Base-by-base conservation (phyloP, 2,797 vertebrate species). In the Sebastes ruberrimus region DNA sequence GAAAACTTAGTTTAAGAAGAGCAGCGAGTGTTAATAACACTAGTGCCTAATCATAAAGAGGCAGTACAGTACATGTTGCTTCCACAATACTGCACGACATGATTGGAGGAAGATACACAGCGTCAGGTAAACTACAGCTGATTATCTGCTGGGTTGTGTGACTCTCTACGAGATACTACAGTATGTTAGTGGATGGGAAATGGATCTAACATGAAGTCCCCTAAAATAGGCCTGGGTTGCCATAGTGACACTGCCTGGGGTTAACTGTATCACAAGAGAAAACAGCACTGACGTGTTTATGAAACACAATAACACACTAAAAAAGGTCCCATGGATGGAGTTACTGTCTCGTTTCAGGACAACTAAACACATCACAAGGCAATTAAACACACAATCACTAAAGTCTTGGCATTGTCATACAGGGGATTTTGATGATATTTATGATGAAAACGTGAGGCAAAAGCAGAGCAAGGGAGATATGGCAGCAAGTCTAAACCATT, bases 181-280 rank as follows among this genome's bases (percentile, higher is more conserved):
- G 20, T 65, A 81, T 61, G 32, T 73, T 10, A 63, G 42, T 46
- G 67, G 64, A 63, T 71, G 70, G 75, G 64, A 78, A 82, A 87
- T 38, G 61, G 59, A 85, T 85, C 63, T 70, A 89, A 61, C 77
- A 86, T 60, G 66, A 46, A 65, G 59, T 49, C 42, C 81, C 83
- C 62, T 25, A 70, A 88, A 90, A 91, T 72, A 86, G 72, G 81
- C 33, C 56, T 57, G 72, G 71, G 81, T 90, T 91, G 84, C 86
- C 78, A 92, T 90, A 73, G 91, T 53, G 86, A 93, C 84, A 82
- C 32, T 35, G 80, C 42, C 70, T 53, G 53, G 66, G 81, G 71
- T 80, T 38, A 64, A 76, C 57, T 30, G 62, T 71, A 73, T 81
- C 74, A 84, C 63, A 74, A 60, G 55, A 74, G 30, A 81, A 49